A percentile compares a stretch with the other conserved stretches of the same genome.
phyloP scores from a whole-genome alignment of 2,113 vertebrate genomes.

The Triplophysa dalaica region DNA sequence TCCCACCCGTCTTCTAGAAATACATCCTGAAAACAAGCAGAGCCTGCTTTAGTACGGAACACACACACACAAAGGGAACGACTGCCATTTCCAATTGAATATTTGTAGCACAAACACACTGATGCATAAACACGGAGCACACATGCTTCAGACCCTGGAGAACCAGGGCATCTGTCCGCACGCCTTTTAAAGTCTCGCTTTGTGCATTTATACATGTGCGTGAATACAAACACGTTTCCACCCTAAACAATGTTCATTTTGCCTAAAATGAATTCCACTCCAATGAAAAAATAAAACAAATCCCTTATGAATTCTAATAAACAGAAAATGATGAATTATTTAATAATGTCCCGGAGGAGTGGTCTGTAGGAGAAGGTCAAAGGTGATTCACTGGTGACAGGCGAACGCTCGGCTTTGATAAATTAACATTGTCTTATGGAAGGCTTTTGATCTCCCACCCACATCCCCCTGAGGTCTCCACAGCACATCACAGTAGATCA shows the following conservation, averaged over 20 bases:
- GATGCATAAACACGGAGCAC: constrained; percentile 18
- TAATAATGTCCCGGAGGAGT: not conserved
- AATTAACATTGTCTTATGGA: not conserved
- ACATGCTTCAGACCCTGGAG: not conserved
- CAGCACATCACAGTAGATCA: not conserved
- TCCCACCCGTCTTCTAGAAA: constrained; percentile 58
- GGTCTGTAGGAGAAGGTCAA: not conserved
- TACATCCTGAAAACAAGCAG: constrained; percentile 68
- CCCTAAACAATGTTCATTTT: not conserved
- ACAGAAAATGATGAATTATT: constrained; percentile 2
- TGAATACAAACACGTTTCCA: constrained; percentile 13
- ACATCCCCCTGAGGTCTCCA: not conserved
- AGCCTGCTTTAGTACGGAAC: constrained; percentile 1
- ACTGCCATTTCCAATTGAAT: not conserved
- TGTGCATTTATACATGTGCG: constrained; percentile 31
- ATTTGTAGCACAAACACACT: not conserved
- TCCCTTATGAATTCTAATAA: constrained; percentile 8
- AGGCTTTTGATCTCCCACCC: constrained; percentile 18
- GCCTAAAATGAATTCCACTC: constrained; percentile 28
- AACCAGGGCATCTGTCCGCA: constrained; percentile 1
- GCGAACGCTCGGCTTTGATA: constrained; percentile 19
- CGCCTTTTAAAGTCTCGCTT: not conserved
- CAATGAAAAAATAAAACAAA: constrained; percentile 12
- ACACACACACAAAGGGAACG: not conserved
- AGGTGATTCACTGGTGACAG: constrained; percentile 25